Conservation (phyloP, 2,888 invertebrate species). For the Podabrus alpinus region DNA sequence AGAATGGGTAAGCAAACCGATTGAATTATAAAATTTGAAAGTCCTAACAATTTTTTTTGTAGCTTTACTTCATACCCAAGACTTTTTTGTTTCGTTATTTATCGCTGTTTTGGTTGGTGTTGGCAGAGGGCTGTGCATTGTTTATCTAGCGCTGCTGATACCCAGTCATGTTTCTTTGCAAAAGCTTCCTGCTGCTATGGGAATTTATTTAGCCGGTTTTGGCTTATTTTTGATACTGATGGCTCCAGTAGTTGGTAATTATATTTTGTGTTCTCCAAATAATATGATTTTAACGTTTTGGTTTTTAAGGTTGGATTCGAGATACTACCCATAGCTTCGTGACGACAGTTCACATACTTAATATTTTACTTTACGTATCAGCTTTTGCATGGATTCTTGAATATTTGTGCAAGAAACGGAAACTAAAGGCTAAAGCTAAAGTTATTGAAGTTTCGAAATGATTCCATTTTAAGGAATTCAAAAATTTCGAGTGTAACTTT, state of each 20-base stretch:
- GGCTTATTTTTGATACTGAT: constrained; percentile 65
- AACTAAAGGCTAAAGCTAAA: constrained; percentile 1
- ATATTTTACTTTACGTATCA: constrained; percentile 67
- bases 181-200: constrained; percentile 71
- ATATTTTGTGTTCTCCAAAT: constrained; percentile 32
- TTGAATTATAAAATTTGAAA: neutral
- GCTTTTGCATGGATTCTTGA: constrained; percentile 68
- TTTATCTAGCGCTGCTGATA: constrained; percentile 75
- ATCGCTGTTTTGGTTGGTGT: constrained; percentile 70
- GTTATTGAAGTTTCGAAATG: too few relatives aligned
- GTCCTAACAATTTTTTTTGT: too few relatives aligned
- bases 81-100: constrained; percentile 60
- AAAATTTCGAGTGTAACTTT: neutral
- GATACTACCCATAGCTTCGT: constrained; percentile 64
- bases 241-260: constrained; percentile 69
- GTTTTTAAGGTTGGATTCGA: constrained; percentile 64
- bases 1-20: constrained; percentile 61
- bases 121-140: constrained; percentile 72
- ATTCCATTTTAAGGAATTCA: too few relatives aligned
- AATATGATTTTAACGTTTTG: neutral
- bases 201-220: constrained; percentile 69
- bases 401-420: constrained; percentile 46
- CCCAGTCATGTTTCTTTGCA: constrained; percentile 72
- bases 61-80: constrained; percentile 67
- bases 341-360: constrained; percentile 67